Evolutionary conservation across 1,140 invertebrate genomes (phyloP).

Genomic region (Halesus radiatus): DNA sequence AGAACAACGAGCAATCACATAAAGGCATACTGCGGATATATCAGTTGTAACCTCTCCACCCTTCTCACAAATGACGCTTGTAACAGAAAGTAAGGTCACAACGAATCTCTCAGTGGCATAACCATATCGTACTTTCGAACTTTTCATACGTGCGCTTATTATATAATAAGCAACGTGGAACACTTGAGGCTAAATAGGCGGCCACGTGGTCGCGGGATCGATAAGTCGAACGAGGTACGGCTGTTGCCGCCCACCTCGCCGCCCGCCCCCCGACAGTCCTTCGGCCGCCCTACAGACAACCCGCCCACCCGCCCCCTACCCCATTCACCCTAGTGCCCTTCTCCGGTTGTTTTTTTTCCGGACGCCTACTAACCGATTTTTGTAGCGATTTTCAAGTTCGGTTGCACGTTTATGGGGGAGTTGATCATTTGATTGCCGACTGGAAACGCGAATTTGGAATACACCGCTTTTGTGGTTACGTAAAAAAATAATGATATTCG

Average conservation of each 20-base stretch:
- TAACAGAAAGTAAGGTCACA: neutral
- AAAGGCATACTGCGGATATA: neutral
- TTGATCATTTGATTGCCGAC: neutral
- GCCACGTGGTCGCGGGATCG: conserved; percentile 34
- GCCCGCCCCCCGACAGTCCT: neutral
- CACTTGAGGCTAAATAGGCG: conserved; percentile 13
- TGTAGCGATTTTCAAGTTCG: conserved; percentile 11
- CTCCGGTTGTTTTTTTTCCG: neutral
- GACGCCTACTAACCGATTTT: neutral
- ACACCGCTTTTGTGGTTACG: too few species aligned
- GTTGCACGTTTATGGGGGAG: neutral
- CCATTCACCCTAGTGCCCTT: too few species aligned
- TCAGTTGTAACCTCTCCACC: neutral
- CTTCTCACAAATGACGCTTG: too few species aligned
- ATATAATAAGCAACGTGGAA: neutral
- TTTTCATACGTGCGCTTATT: neutral
- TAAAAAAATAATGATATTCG: too few species aligned
- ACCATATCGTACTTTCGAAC: neutral
- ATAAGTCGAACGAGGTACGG: conserved; percentile 35
- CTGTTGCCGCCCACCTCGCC: conserved; percentile 12
- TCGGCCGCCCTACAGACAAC: neutral
- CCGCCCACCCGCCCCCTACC: neutral
- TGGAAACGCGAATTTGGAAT: too few species aligned
- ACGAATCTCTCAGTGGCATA: neutral
- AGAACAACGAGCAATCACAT: neutral